Conservation (phyloP, 2,113 vertebrate species). For the Podilymbus podiceps region DNA sequence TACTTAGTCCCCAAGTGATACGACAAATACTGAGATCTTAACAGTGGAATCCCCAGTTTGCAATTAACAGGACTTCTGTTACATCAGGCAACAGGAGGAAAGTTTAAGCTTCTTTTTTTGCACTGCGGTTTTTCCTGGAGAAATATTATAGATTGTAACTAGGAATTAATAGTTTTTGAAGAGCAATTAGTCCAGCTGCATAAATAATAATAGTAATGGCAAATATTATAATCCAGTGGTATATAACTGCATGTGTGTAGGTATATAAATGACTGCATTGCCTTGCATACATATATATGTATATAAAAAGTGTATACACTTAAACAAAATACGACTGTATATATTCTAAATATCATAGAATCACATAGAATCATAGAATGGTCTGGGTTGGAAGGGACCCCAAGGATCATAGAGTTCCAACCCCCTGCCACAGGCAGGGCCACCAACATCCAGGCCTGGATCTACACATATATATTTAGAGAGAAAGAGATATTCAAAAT, state of each 20-base stretch:
- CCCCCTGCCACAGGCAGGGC: too few species aligned
- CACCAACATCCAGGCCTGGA: too few species aligned
- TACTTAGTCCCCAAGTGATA: not conserved
- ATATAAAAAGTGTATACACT: not conserved
- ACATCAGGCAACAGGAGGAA: not conserved
- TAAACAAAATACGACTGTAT: not conserved
- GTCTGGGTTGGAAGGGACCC: too few species aligned
- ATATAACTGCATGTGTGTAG: not conserved
- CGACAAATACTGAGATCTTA: constrained; percentile 3
- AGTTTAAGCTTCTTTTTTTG: not conserved
- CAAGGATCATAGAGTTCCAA: too few species aligned
- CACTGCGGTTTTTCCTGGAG: not conserved
- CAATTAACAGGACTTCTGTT: constrained; percentile 31
- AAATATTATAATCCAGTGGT: not conserved
- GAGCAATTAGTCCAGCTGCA: not conserved
- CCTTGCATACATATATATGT: not conserved
- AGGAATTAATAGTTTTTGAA: not conserved
- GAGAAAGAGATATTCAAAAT: not conserved
- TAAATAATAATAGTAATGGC: not conserved
- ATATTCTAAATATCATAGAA: not conserved
- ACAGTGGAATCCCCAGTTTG: not conserved
- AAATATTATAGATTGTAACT: not conserved
- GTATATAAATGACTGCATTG: not conserved
- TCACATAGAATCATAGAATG: too few species aligned
- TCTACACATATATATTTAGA: too few species aligned